phyloP scores from a whole-genome alignment of 2,113 vertebrate genomes.

The Leptosomus discolor region DNA sequence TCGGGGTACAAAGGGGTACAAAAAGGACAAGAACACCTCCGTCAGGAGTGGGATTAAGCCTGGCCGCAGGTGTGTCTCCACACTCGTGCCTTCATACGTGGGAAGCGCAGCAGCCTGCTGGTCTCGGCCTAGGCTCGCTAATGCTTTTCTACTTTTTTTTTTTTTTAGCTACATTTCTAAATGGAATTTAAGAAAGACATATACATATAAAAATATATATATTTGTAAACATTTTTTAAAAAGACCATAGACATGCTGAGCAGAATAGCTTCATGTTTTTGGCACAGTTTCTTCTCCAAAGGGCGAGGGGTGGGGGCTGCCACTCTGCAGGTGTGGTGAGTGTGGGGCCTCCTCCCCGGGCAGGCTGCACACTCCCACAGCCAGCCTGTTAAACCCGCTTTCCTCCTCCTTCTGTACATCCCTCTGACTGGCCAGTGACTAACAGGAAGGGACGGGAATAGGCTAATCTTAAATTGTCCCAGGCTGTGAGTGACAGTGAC shows the following conservation, averaged over 20 bases:
- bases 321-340: neutral
- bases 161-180: conserved; percentile 42
- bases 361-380: accelerated
- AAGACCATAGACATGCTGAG: neutral
- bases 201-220: neutral
- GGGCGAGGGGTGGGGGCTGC: neutral
- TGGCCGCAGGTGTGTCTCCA: neutral
- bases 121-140: neutral
- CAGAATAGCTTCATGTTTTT: neutral
- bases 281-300: neutral
- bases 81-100: conserved; percentile 19
- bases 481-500: neutral
- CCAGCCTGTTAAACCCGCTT: neutral
- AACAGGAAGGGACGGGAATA: neutral
- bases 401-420: neutral
- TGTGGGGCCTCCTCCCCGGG: accelerated
- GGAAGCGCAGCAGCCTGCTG: neutral
- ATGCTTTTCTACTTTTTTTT: neutral
- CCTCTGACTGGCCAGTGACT: neutral
- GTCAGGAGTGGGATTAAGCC: neutral
- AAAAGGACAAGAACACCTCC: neutral
- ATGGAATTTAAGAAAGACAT: neutral
- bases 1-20: neutral
- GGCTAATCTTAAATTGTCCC: neutral
- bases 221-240: conserved; percentile 34